Conservation (phyloP, 2,888 invertebrate species). For the Linnaemya tessellans region DNA sequence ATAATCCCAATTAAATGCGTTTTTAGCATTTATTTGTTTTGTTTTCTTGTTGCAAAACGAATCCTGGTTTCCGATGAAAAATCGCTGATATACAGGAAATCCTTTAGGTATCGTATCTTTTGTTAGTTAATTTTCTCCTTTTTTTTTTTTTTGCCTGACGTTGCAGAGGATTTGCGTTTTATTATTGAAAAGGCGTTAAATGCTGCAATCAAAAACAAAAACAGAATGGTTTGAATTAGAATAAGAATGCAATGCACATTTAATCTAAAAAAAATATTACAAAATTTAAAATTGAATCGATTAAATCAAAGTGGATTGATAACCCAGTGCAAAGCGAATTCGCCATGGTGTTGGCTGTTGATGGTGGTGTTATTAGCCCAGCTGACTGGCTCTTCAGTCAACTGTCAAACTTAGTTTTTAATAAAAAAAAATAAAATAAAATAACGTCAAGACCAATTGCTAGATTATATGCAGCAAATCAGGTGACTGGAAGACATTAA, state of each 20-base stretch:
- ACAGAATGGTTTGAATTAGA: conserved; percentile 35
- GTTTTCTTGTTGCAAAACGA: conserved; percentile 46
- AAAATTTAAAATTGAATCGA: neutral
- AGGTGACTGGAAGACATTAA: too few species aligned
- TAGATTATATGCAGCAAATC: too few species aligned
- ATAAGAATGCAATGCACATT: conserved; percentile 60
- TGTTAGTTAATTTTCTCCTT: neutral
- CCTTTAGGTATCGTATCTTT: conserved; percentile 5
- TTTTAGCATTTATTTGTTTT: conserved; percentile 77
- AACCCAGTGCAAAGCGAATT: too few species aligned
- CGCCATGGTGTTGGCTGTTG: too few species aligned
- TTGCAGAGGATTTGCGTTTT: conserved; percentile 13
- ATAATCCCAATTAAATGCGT: conserved; percentile 79
- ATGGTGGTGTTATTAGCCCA: too few species aligned
- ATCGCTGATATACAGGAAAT: conserved; percentile 44
- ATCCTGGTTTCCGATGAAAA: conserved; percentile 49
- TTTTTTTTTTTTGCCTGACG: neutral
- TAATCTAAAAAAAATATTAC: conserved; percentile 21
- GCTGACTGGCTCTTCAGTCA: too few species aligned
- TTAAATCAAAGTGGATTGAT: too few species aligned
- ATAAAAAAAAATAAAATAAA: too few species aligned
- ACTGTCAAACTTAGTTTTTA: too few species aligned
- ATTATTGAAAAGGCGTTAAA: conserved; percentile 72
- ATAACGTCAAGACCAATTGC: too few species aligned
- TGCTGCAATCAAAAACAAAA: conserved; percentile 81